Conservation (phyloP, 2,797 vertebrate species). For the Mormyrus proboscirostris region DNA sequence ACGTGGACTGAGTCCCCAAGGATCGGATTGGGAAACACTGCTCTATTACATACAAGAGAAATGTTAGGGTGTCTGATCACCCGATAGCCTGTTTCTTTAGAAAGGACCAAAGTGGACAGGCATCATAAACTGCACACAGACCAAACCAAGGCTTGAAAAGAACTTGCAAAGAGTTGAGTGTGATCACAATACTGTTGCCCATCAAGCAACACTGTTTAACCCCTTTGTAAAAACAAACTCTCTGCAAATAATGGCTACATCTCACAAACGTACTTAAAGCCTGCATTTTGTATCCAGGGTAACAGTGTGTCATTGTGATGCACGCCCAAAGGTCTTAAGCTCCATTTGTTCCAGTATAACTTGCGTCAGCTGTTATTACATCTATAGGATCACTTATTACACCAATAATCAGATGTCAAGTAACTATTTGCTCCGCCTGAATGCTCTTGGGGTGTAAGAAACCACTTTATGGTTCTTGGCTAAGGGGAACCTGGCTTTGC, state of each 20-base stretch:
- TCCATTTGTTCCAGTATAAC: neutral
- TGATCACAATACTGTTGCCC: neutral
- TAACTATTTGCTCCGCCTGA: constrained; percentile 26
- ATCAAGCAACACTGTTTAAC: neutral
- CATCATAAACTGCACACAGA: neutral
- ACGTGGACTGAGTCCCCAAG: neutral
- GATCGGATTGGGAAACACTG: neutral
- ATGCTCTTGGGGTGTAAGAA: constrained; percentile 18
- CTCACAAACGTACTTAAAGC: neutral
- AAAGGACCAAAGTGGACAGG: neutral
- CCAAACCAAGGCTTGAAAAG: neutral
- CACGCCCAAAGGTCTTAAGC: neutral
- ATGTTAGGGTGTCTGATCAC: neutral
- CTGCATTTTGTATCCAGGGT: neutral
- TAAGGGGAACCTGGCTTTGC: neutral
- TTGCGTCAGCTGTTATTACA: neutral
- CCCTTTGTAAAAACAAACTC: neutral
- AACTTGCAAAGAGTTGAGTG: neutral
- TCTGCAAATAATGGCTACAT: neutral
- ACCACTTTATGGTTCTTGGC: neutral
- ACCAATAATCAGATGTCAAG: constrained; percentile 1
- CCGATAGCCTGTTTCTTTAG: neutral
- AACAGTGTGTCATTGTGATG: neutral
- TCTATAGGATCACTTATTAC: neutral
- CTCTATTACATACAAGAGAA: neutral